Evolutionary conservation across 2,888 invertebrate species (phyloP), one percentile per base, ranked within the genome.

Genomic region (Andrena dorsata): DNA sequence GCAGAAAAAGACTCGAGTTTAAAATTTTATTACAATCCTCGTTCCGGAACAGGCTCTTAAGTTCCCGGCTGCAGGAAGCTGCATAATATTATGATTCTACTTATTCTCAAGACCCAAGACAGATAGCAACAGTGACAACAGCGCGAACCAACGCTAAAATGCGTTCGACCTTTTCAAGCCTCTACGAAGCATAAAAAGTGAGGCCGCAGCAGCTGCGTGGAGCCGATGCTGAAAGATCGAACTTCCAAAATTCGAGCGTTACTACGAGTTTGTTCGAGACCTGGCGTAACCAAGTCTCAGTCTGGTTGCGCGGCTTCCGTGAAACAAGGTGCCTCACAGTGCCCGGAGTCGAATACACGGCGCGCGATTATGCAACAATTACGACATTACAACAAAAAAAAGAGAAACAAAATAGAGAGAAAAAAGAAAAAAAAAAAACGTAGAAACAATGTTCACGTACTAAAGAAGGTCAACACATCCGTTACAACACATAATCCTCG

Each of bases 401-500:
- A 66, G 53, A 73, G 6, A 74, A 74, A 47, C 23, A 58, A 58
- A 23, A 58, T 6, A 72, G 30, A 66, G 41, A 35, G 16, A 28
- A 60, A 79, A 16, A 20, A 8, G 56, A 66, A 26, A 79, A 58
- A 16, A 20, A 8, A 61, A 66, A 26, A 79, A 58, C 20, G 53
- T 53, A 30, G 56, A 70, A 75, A 75, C 69, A 61, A 78, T 78
- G 56, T 77, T 66, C 63, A 76, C 49, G 58, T 81, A 80, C 53
- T 70, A 80, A 64, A 66, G 28, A 76, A 82, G 73, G 63, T 72
- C 76, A 83, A 87, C 85, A 88, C 78, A 87, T 87, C 79, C 83
- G 87, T 80, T 85, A 87, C 84, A 83, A 87, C 73, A 85, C 86
- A 87, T 76, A 76, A 80, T 84, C 68, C 70, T 76, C 81, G 84